A percentile compares a stretch with the other conserved stretches of the same genome.
Evolutionary conservation across 2,888 invertebrate species (phyloP).

Genomic region (Bembecia ichneumoniformis): DNA sequence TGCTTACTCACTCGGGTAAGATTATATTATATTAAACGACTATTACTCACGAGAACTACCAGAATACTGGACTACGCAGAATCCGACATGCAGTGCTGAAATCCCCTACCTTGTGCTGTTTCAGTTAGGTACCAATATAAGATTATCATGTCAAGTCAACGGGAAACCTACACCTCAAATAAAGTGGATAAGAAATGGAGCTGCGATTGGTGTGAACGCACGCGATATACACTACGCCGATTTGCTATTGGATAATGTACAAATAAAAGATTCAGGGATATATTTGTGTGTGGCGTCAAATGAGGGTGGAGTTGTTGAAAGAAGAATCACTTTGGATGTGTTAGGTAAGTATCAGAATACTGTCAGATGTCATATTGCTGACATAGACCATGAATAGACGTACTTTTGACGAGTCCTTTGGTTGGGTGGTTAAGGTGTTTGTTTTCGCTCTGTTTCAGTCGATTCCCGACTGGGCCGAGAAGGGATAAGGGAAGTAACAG

Average conservation of each 20-base stretch:
- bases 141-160: constrained; percentile 65
- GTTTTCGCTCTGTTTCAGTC: no score
- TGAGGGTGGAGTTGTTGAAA: constrained; percentile 58
- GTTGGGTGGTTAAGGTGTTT: no score
- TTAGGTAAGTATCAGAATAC: constrained; percentile 31
- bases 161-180: constrained; percentile 73
- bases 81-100: no score
- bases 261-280: constrained; percentile 43
- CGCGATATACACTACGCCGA: constrained; percentile 37
- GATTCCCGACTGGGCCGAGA: no score
- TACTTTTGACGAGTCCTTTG: no score
- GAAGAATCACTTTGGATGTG: constrained; percentile 44
- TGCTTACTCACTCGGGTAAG: no score
- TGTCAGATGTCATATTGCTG: no score
- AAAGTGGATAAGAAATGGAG: constrained; percentile 71
- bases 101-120: constrained; percentile 9
- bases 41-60: not conserved
- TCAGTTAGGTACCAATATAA: constrained; percentile 35
- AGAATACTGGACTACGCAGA: not conserved
- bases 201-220: constrained; percentile 25
- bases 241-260: constrained; percentile 31
- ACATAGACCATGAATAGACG: no score
- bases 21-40: not conserved
- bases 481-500: no score
- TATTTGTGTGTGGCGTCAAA: constrained; percentile 73